Base-by-base conservation (phyloP, 2,113 vertebrate species). In the Sitta europaea region DNA sequence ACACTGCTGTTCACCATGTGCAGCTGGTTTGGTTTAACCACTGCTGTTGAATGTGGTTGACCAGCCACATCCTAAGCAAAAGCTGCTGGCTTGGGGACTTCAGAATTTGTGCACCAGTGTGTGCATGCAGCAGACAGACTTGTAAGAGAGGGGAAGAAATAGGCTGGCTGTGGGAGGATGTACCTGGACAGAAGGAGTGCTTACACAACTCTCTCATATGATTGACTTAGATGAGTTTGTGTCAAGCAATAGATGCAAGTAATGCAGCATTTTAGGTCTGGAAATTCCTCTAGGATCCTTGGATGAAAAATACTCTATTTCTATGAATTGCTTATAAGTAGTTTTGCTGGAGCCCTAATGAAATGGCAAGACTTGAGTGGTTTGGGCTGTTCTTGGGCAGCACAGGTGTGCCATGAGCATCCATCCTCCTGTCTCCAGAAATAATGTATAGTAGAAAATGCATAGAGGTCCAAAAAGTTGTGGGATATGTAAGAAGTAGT, bases 371-470 rank as follows among this genome's bases (percentile, higher is more conserved):
- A 28, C 20, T 48, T 43, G n/a, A 61, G 50, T 70, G 33, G 23
- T 87, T 74, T 75, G 61, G 12, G 27, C 38, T 58, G 23, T 47
- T 86, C 33, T 23, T 66, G 68, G 68, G 55, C 80, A 65, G 45
- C 0, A 0, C 31, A 24, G 29, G 12, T 68, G 11, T 48, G 40
- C 24, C 1, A 0, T 65, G 36, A 47, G 28, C 24, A 21, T 66
- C 45, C 58, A 48, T 54, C 35, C 10, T 5, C 1, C 73, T 3
- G 4, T 66, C 38, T 65, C 21, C 77, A 77, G 42, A 27, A 72
- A 19, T 21, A 22, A 5, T 55, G 9, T 54, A n/a, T 11, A 35
- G 19, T 11, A 48, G n/a, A 61, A 90, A 48, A 84, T 9, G 10
- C 23, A 5, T 23, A 54, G 13, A 7, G 17, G 24, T 59, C 27